phyloP scores from a whole-genome alignment of 2,888 invertebrate species.

The Fabriciana adippe region DNA sequence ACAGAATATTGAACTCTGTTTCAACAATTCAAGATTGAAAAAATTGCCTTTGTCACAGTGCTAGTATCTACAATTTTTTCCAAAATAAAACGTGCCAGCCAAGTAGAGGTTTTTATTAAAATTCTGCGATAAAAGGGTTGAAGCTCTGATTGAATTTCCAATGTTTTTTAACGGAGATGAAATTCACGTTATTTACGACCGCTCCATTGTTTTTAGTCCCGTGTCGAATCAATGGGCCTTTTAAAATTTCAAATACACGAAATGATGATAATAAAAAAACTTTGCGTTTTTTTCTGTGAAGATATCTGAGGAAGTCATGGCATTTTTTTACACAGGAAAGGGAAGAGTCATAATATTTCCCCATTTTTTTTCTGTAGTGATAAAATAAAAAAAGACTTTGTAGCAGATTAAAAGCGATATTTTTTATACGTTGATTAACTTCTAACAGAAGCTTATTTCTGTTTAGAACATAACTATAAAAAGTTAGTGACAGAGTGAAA shows the following conservation, averaged over 20 bases:
- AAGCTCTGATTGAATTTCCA: conserved; percentile 21
- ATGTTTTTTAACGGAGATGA: conserved; percentile 16
- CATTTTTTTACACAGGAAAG: too few species aligned
- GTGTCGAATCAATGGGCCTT: background rate
- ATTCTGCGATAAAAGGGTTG: conserved; percentile 17
- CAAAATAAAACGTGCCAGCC: conserved; percentile 7
- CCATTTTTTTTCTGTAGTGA: too few species aligned
- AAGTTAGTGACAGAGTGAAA: too few species aligned
- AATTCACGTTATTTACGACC: conserved; percentile 16
- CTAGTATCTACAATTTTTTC: conserved; percentile 4
- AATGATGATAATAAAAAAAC: background rate
- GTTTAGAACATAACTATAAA: too few species aligned
- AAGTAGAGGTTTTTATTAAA: conserved; percentile 16
- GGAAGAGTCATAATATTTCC: too few species aligned
- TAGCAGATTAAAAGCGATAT: too few species aligned
- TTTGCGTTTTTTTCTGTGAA: background rate
- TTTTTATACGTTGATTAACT: too few species aligned
- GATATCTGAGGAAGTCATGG: background rate
- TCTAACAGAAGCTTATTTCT: too few species aligned
- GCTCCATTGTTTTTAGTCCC: conserved; percentile 7
- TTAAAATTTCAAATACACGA: background rate
- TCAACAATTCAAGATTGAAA: conserved; percentile 9
- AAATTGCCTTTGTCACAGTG: conserved; percentile 3
- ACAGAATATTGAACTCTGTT: conserved; percentile 3
- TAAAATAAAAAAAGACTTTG: too few species aligned